Evolutionary conservation across 1,140 invertebrate genomes (phyloP), one percentile per base, ranked within the genome.

Genomic region (Acromyrmex heyeri): DNA sequence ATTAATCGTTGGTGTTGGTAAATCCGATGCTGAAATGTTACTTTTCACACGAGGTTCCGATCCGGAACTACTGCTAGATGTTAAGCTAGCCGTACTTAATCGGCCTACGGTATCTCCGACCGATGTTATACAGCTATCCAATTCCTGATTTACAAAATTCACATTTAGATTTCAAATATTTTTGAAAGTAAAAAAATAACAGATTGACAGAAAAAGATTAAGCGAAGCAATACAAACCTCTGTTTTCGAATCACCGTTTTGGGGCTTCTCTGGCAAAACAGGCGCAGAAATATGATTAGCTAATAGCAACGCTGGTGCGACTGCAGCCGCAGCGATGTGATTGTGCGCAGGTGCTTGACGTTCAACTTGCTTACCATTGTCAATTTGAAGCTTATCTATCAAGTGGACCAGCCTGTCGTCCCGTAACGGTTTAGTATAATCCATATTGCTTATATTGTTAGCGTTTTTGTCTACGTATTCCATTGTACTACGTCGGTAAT

Each of bases 401-500:
- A 94, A 87, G 86, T 94, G 88, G 6, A 92, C 91, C 14, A 95
- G 67, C 69, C 91, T 82, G 16, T 94, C 94, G 1, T 95, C 94
- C 10, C 79, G 76, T 0, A 91, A 73, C 0, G 91, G 53, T 81
- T 95, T 94, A 14, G 53, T 78, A 16, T 92, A 94, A 12, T 93
- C 88, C 10, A 81, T 65, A 24, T 90, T 88, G 21, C 72, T 91
- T 53, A 94, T 92, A 73, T 93, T 95, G 69, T 96, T 96, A 1
- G 95, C 94, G 87, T 96, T 96, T 65, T 92, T 96, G 61, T 96
- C 96, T 1, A 96, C 92, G 83, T 95, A 96, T 67, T 96, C 95
- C 5, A 94, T 92, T 5, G 93, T 94, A 38, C 91, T 94, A n/a
- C 93, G 87, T 48, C 93, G 89, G 83, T 95, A 95, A 75, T 96